Base-by-base conservation (phyloP, 2,113 vertebrate species). In the Corythornis madagascariensis region DNA sequence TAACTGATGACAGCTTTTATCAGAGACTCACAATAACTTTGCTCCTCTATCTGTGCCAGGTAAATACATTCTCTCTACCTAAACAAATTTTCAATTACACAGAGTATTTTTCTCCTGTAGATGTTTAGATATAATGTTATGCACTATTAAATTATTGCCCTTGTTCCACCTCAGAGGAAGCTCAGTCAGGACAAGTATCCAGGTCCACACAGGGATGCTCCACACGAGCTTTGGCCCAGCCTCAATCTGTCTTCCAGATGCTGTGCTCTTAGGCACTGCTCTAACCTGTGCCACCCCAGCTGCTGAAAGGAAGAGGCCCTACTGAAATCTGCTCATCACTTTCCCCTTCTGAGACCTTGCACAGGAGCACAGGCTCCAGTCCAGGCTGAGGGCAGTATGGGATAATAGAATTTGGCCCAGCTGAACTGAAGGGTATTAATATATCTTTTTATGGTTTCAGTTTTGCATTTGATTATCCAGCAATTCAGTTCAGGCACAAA, bases 41-140 rank as follows among this genome's bases (percentile, higher is more conserved):
- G 72, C 20, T 91, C 43, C 56, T 90, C 40, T 88, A 53, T 69
- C 48, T 48, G 57, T 81, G 86, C 80, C 90, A 88, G 90, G 65
- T 93, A 95, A 94, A 90, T 91, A 95, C 69, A 67, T 88, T 88
- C 80, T 90, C 50, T 88, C 69, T 65, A 93, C 80, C 50, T 86
- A 96, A 96, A 94, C 78, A 89, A 89, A 95, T 81, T 93, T 95
- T 48, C 89, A 94, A 87, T 92, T 93, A 89, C 50, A 52, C 26
- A 66, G 74, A 89, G 78, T 60, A 89, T 75, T 73, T 79, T 87
- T 90, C 86, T 92, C 91, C 83, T 91, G 75, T 90, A 64, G 84
- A 76, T 76, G 38, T 63, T 92, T 70, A 87, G 84, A 90, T 91
- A 85, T 42, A 76, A 73, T 35, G 56, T 38, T 60, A 50, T 1